These are phyloP conservation scores for Spea bombifrons DNA, from an alignment of 2,113 vertebrate species.

Conservation along the genomic window DNA sequence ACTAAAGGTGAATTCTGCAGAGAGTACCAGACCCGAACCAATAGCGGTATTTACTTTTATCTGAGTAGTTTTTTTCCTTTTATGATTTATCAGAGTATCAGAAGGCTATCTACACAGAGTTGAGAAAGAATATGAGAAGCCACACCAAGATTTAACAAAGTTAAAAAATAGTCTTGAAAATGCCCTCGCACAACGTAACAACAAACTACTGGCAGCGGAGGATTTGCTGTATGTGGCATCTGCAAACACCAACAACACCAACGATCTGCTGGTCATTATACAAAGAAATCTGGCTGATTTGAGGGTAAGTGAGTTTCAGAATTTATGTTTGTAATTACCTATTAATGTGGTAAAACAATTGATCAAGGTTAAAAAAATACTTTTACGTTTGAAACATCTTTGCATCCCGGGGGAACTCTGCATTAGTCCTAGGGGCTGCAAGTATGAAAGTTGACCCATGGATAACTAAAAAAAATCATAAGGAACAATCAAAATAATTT, in stretches of 20 bases:
- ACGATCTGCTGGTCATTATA: conserved; percentile 60
- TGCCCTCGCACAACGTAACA: conserved; percentile 53
- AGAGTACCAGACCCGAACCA: too few relatives aligned
- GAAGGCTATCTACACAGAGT: conserved; percentile 63
- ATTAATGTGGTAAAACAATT: too few relatives aligned
- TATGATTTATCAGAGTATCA: conserved; percentile 63
- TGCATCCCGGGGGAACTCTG: too few relatives aligned
- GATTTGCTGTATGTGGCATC: conserved; percentile 56
- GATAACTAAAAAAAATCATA: too few relatives aligned
- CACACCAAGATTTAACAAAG: conserved; percentile 51
- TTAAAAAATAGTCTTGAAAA: conserved; percentile 50
- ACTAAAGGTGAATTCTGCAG: too few relatives aligned
- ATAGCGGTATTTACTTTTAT: too few relatives aligned
- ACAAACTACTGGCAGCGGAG: conserved; percentile 57
- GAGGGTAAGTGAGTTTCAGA: conserved; percentile 63
- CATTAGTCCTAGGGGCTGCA: too few relatives aligned
- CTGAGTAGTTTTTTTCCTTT: neutral
- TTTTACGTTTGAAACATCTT: too few relatives aligned
- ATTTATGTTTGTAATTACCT: neutral
- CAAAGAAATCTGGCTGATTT: conserved; percentile 60
- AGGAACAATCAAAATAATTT: too few relatives aligned
- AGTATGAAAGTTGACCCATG: too few relatives aligned
- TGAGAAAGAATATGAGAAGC: conserved; percentile 65
- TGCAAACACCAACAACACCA: conserved; percentile 57
- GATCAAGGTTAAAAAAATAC: too few relatives aligned